Base-by-base conservation (phyloP, 2,797 vertebrate genomes). In the Pseudopleuronectes americanus region DNA sequence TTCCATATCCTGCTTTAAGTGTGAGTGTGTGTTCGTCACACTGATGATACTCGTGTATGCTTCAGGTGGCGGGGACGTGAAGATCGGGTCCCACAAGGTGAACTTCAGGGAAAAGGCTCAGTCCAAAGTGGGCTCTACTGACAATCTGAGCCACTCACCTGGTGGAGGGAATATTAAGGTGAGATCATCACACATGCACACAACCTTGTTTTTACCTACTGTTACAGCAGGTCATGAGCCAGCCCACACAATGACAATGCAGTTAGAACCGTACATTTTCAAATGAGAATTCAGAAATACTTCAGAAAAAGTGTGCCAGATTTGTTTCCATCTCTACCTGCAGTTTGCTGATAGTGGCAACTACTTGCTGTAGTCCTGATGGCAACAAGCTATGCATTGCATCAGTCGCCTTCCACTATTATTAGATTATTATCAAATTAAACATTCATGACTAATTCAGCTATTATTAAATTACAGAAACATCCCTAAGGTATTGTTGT, bases 41-140 rank as follows among this genome's bases (percentile, higher is more conserved):
- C 43, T 77, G 22, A 47, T 22, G 43, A 19, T 47, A 3, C n/a
- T 14, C 12, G 0, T 82, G 19, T 88, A 52, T 77, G 47, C 84
- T 86, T 21, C 79, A 99, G 97, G 97, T 0, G 96, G 96, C 33
- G 96, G 96, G 6, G 95, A 94, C 0, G 86, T 96, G 78, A 98
- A 98, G 92, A 95, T 96, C 0, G 97, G 97, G 86, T 95, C 95
- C 75, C 96, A 95, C 92, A 98, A 97, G 88, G 70, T 96, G 85
- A 96, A 92, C 93, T 95, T 96, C 74, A 97, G 95, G 90, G 96
- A 96, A 80, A 97, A 96, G 87, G 94, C 95, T 66, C 96, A 97
- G 71, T 93, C 96, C 52, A 98, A 98, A 83, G 94, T 96, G 80
- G 95, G 95, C 4, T 96, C 96, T 19, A 88, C 95, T 83, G 97